phyloP scores from a whole-genome alignment of 2,888 invertebrate genomes.

The Cheiracanthium punctorium region DNA sequence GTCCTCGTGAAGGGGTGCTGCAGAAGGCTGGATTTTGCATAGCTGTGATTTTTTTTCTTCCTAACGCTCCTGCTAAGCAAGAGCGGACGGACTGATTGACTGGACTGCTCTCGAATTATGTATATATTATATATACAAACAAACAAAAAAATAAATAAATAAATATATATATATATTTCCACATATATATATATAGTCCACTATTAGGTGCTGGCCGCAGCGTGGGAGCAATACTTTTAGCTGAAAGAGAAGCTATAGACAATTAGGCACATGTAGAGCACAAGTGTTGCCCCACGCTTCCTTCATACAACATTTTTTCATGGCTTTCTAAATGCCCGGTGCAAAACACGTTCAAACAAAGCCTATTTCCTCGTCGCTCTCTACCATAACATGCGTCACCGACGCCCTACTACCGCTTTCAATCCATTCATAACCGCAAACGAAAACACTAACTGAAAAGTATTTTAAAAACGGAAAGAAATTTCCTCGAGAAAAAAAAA shows the following conservation, averaged over 20 bases:
- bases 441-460: neutral
- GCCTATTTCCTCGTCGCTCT: constrained; percentile 55
- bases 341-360: constrained; percentile 34
- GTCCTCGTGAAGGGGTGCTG: constrained; percentile 60
- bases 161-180: constrained; percentile 58
- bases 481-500: constrained; percentile 18
- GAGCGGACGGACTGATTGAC: constrained; percentile 56
- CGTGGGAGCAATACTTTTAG: constrained; percentile 69
- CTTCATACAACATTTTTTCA: constrained; percentile 59
- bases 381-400: constrained; percentile 52
- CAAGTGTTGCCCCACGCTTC: constrained; percentile 67
- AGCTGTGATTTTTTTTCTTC: constrained; percentile 63
- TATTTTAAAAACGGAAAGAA: neutral
- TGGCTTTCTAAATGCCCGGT: constrained; percentile 55
- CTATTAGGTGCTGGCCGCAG: constrained; percentile 70
- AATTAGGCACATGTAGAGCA: constrained; percentile 68
- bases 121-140: constrained; percentile 58
- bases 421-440: constrained; percentile 38
- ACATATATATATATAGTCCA: constrained; percentile 62
- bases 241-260: constrained; percentile 67
- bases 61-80: constrained; percentile 66
- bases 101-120: constrained; percentile 57
- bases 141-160: constrained; percentile 51
- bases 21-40: constrained; percentile 35
- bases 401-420: constrained; percentile 39